Conservation (phyloP, 1,140 invertebrate genomes). For the Caenorhabditis brenneri region DNA sequence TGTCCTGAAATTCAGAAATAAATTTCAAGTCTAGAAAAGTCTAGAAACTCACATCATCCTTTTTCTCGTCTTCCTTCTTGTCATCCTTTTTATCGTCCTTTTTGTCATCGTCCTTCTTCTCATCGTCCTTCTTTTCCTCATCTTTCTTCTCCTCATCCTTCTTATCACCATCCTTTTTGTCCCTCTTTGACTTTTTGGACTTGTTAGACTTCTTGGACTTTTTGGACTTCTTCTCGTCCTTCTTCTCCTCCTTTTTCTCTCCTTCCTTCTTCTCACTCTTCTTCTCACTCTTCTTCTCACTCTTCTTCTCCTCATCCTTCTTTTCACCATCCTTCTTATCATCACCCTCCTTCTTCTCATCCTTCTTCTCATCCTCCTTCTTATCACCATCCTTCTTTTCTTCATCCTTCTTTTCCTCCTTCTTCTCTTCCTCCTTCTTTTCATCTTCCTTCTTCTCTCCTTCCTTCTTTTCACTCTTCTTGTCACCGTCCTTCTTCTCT, state of each 20-base stretch:
- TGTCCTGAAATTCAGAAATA: background rate
- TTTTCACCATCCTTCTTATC: background rate
- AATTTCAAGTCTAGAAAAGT: background rate
- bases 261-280: background rate
- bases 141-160: background rate
- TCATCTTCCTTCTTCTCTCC: constrained; percentile 72
- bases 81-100: background rate
- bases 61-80: background rate
- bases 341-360: background rate
- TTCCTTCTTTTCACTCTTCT: background rate
- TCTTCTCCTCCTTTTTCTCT: background rate
- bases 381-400: background rate
- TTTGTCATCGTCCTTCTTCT: background rate
- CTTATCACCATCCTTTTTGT: background rate
- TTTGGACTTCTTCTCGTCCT: background rate
- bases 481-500: background rate
- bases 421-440: background rate
- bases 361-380: background rate
- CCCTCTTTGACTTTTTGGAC: background rate
- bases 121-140: background rate
- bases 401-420: no score
- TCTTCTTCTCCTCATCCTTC: background rate
- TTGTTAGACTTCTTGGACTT: background rate
- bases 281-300: background rate
- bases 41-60: background rate